Base-by-base conservation (phyloP, 2,797 vertebrate genomes). In the Microctenopoma steveboyesi region DNA sequence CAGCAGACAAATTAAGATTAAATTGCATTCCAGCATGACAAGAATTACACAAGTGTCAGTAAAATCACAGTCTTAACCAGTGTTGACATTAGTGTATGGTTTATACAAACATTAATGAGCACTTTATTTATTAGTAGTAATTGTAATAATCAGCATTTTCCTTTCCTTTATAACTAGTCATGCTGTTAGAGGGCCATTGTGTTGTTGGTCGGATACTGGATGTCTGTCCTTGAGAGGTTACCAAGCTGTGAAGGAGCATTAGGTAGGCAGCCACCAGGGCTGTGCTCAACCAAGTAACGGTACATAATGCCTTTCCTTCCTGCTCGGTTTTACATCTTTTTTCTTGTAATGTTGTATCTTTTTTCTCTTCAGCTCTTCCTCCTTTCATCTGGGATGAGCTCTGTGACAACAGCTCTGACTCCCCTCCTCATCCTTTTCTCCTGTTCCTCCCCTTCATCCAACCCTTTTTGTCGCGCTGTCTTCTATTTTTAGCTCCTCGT, bases 401-500 rank as follows among this genome's bases (percentile, higher is more conserved):
- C 52, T 40, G 15, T 25, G 49, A 45, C 62, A 42, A 15, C 40
- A 42, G 40, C 58, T 77, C 64, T 64, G 39, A 68, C 75, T 84
- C 74, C 55, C 63, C 80, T 76, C 62, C 70, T 81, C 74, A 61
- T 76, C 72, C 66, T 70, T 53, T 58, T 43, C 62, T 75, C 57
- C 47, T 12, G 4, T 52, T 76, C 76, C 75, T 69, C 78, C 63
- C 64, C 58, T 81, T 64, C 64, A 57, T 71, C 80, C 82, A 88
- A 61, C 82, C 83, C 84, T 64, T 88, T 85, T 87, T 56, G 64
- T 81, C 12, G 42, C 71, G 51, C 78, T 50, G 80, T 80, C 66
- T 48, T 85, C 91, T 94, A 94, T 94, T 93, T 93, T 92, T 94
- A 93, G 92, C 89, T 80, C 86, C 91, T 92, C 78, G 86, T 93